Conservation (phyloP, 2,888 invertebrate genomes). For the Torymus texanus region DNA sequence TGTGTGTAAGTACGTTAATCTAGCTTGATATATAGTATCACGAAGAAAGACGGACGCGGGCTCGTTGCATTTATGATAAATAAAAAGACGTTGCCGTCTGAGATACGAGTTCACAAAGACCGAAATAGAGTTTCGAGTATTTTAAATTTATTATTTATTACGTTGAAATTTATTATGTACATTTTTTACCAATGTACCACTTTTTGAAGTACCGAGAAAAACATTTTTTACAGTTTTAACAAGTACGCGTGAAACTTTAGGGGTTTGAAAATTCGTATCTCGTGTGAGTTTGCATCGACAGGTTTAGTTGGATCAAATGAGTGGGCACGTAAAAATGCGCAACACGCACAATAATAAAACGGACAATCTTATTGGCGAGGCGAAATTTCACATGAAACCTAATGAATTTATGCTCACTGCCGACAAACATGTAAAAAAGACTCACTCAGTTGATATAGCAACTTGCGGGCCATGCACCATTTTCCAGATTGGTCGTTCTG, state of each 20-base stretch:
- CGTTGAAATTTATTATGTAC: constrained; percentile 24
- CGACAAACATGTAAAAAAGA: constrained; percentile 32
- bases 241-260: constrained; percentile 26
- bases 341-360: constrained; percentile 56
- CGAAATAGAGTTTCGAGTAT: constrained; percentile 23
- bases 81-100: constrained; percentile 37
- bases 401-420: constrained; percentile 46
- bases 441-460: constrained; percentile 46
- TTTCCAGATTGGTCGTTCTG: constrained; percentile 45
- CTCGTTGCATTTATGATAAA: constrained; percentile 56
- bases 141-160: constrained; percentile 46
- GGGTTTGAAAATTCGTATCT: constrained; percentile 46
- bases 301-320: constrained; percentile 49
- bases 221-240: constrained; percentile 33
- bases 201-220: constrained; percentile 5
- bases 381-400: constrained; percentile 28
- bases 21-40: constrained; percentile 66
- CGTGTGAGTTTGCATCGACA: constrained; percentile 44
- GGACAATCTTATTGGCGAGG: constrained; percentile 53
- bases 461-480: constrained; percentile 46
- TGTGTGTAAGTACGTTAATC: constrained; percentile 73
- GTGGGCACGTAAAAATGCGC: constrained; percentile 48
- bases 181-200: constrained; percentile 41
- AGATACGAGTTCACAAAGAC: constrained; percentile 46
- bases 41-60: constrained; percentile 54